phyloP scores from a whole-genome alignment of 23 tunicate species.

The Clavelina lepadiformis region DNA sequence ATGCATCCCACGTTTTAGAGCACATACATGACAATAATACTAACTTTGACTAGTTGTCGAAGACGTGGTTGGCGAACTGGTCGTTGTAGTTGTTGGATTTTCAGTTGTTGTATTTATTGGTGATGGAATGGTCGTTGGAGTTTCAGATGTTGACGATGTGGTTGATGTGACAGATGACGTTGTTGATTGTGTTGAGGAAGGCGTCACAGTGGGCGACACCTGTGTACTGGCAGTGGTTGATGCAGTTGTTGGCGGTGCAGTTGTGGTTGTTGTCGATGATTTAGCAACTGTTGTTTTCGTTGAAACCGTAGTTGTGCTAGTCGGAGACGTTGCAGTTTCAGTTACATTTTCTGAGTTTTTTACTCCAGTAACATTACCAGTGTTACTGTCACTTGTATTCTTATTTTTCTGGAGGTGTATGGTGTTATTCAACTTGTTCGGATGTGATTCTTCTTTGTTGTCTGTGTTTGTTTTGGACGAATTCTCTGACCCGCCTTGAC shows the following conservation, averaged over 20 bases:
- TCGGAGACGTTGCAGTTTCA: not conserved
- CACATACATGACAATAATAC: too few relatives aligned
- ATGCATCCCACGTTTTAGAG: too few relatives aligned
- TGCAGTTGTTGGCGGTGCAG: not conserved
- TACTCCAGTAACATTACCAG: too few relatives aligned
- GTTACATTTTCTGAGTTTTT: too few relatives aligned
- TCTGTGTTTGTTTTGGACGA: too few relatives aligned
- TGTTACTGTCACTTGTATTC: too few relatives aligned
- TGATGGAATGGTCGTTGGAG: conserved; percentile 2
- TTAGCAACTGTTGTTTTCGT: not conserved
- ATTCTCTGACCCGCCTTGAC: too few relatives aligned
- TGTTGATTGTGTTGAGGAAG: not conserved
- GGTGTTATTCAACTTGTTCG: not conserved
- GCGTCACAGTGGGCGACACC: not conserved
- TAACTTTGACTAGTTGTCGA: too few relatives aligned
- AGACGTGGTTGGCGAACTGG: too few relatives aligned
- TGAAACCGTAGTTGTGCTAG: not conserved
- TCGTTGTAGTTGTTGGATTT: not conserved
- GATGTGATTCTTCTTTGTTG: too few relatives aligned
- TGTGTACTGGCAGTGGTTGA: not conserved
- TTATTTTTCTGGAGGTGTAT: not conserved
- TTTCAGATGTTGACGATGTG: not conserved
- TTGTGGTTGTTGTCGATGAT: not conserved
- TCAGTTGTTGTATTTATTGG: not conserved
- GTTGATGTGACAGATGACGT: not conserved